Evolutionary conservation across 2,113 vertebrate genomes (phyloP).

Genomic region (Aldabrachelys gigantea): DNA sequence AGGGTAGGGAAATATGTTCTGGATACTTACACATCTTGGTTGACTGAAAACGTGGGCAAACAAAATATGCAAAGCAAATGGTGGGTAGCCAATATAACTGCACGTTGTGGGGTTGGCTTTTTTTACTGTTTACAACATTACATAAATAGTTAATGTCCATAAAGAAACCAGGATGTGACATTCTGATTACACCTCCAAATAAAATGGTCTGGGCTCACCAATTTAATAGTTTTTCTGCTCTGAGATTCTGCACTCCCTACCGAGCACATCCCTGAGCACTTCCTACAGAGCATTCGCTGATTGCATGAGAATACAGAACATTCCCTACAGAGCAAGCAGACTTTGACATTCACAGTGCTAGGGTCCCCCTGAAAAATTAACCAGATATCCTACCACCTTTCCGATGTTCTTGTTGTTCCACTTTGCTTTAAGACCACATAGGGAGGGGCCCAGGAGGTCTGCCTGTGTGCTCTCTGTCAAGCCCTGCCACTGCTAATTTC

Average conservation of each 20-base stretch:
- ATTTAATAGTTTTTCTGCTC: rapidly evolving
- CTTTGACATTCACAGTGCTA: neutral
- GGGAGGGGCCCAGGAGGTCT: neutral
- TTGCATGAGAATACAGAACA: neutral
- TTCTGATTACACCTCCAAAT: neutral
- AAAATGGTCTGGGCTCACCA: neutral
- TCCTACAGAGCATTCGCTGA: neutral
- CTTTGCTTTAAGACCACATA: neutral
- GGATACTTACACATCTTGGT: neutral
- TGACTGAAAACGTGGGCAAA: neutral
- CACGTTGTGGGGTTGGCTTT: neutral
- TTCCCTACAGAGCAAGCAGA: neutral
- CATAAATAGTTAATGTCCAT: neutral
- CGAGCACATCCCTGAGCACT: neutral
- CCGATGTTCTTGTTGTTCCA: neutral
- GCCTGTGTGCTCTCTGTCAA: neutral
- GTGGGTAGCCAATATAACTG: neutral
- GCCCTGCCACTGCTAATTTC: neutral
- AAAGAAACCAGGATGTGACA: neutral
- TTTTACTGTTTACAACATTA: neutral
- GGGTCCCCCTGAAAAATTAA: neutral
- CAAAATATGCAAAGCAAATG: neutral
- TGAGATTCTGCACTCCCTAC: neutral
- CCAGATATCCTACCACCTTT: neutral
- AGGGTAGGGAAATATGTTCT: neutral